Evolutionary conservation across 2,113 vertebrate species (phyloP).

Genomic region (Aphyosemion australe): DNA sequence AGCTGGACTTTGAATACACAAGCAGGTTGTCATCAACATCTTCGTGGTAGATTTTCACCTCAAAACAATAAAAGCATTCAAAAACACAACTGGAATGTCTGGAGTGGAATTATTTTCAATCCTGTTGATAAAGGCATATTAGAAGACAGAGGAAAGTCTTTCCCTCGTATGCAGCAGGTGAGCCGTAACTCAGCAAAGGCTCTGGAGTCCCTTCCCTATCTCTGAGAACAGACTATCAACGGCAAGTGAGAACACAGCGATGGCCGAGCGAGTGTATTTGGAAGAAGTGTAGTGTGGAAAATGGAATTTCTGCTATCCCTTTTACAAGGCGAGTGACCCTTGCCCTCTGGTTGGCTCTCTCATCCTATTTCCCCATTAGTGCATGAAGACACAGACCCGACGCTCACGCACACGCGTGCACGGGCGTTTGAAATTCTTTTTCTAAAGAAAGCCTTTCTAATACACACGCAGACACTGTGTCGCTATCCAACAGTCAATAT

Average conservation of each 20-base stretch:
- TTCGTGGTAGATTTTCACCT: not conserved
- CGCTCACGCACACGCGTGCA: constrained; percentile 40
- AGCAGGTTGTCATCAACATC: not conserved
- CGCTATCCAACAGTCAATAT: constrained; percentile 79
- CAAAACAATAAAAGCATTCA: not conserved
- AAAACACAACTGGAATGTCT: no score
- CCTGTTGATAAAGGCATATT: not conserved
- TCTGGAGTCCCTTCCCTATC: constrained; percentile 1
- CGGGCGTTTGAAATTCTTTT: constrained; percentile 51
- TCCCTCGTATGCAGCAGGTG: constrained; percentile 7
- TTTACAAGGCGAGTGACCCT: constrained; percentile 63
- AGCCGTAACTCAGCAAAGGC: constrained; percentile 1
- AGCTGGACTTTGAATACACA: not conserved
- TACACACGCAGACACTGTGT: constrained; percentile 57
- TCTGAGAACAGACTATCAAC: constrained; percentile 15
- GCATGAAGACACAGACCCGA: constrained; percentile 38
- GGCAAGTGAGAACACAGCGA: constrained; percentile 27
- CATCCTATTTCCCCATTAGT: constrained; percentile 61
- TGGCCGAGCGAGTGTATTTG: constrained; percentile 16
- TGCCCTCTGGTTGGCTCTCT: constrained; percentile 54
- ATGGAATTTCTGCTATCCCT: constrained; percentile 59
- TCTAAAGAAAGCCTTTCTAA: constrained; percentile 38
- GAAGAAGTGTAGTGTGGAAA: constrained; percentile 41
- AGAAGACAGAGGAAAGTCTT: not conserved
- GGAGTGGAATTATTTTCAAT: no score